Evolutionary conservation across 1,140 invertebrate genomes (phyloP), one percentile per base, ranked within the genome.

Genomic region (Drosophila baimaii): DNA sequence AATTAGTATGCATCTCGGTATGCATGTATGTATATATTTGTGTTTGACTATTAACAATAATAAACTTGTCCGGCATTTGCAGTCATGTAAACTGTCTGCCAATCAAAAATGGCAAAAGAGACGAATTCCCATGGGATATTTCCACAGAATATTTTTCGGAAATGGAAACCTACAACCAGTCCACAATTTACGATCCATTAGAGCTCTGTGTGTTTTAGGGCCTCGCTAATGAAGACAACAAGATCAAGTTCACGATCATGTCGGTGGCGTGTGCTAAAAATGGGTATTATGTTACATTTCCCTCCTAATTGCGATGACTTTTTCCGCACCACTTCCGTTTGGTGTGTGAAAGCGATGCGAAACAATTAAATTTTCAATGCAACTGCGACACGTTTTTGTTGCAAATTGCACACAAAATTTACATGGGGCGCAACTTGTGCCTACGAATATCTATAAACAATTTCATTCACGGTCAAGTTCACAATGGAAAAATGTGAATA

Each of bases 381-480:
- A 77, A 52, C 54, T 54, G 19, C 49, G 35, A 51, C 47, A 72
- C 35, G 49, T 51, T 46, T 61, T 35, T 44, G 19, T 31, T 39
- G 39, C 37, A 62, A 55, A 54, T 41, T 46, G 31, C 29, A 55
- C 19, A 37, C 15, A 35, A 52, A 29, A 17, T 37, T 46, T 17
- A 46, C 25, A 31, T 25, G 6, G 31, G 49, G 44, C 27, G 25
- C 62, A 58, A 37, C 61, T 44, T 57, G 10, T 52, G 55, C 39
- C 72, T 44, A 44, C 56, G 43, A 2, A 31, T 56, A 21, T 63
- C 41, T 71, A 54, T 37, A 63, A 70, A 63, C 59, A 77, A 31
- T 58, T 77, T 52, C 64, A 69, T 43, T 77, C 75, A 63, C 74
- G 74, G 75, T 54, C 75, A 78, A 77, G 74, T 77, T 77, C 74